phyloP scores from a whole-genome alignment of 2,113 vertebrate genomes.

The Pycnonotus jocosus region DNA sequence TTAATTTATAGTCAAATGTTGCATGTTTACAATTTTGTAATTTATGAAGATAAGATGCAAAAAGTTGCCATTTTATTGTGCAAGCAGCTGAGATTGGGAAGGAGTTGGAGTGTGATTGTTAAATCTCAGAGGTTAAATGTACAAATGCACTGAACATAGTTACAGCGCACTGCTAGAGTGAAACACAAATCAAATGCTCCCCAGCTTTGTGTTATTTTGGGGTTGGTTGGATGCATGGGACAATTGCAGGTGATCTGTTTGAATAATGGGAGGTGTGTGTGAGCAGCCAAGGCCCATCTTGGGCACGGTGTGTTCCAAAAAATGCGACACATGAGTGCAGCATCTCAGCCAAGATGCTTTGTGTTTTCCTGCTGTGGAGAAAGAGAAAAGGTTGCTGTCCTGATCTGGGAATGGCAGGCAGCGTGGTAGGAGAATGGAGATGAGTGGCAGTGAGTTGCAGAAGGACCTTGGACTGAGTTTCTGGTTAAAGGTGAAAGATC shows the following conservation, averaged over 20 bases:
- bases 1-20: background rate
- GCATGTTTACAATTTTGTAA: background rate
- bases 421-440: background rate
- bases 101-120: background rate
- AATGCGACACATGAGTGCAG: background rate
- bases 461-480: background rate
- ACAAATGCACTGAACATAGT: background rate
- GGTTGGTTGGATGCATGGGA: background rate
- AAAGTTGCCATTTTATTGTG: background rate
- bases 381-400: background rate
- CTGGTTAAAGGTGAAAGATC: background rate
- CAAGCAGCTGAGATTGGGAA: background rate
- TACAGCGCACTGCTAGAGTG: background rate
- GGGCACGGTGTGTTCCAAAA: background rate
- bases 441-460: background rate
- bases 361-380: background rate
- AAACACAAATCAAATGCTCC: background rate
- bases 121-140: background rate
- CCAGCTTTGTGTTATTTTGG: background rate
- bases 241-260: background rate
- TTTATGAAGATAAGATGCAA: background rate
- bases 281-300: background rate
- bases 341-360: background rate
- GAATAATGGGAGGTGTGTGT: background rate
- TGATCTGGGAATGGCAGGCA: background rate